Conservation (phyloP, 2,888 invertebrate species). For the Metallyticus violacea region DNA sequence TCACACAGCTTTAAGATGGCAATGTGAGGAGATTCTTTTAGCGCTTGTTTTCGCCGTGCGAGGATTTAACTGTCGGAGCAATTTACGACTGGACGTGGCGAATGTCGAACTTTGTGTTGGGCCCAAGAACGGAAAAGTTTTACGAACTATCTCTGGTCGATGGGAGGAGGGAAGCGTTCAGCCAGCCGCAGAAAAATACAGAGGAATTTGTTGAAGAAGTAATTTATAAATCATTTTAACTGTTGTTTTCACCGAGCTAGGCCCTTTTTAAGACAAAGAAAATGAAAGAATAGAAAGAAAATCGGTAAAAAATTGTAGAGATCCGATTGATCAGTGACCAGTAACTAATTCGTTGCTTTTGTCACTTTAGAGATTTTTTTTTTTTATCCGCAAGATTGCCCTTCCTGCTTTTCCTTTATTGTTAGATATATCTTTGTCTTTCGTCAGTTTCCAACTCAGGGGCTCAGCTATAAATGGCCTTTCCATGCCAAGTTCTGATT, state of each 20-base stretch:
- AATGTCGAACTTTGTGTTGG: background rate
- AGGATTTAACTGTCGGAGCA: background rate
- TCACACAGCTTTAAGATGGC: too few relatives aligned
- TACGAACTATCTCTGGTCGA: background rate
- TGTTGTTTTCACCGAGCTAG: background rate
- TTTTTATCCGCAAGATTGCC: background rate
- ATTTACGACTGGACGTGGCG: background rate
- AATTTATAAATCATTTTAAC: background rate
- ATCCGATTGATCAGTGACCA: slow-evolving; percentile 14
- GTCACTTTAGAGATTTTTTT: slow-evolving; percentile 7
- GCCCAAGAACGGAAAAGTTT: background rate
- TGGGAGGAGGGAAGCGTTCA: background rate
- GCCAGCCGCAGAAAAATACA: background rate
- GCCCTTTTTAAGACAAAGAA: background rate
- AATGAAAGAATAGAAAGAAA: background rate
- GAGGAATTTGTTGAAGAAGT: background rate
- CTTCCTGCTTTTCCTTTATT: background rate
- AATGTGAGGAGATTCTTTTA: too few relatives aligned
- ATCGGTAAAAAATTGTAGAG: background rate
- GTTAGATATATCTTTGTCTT: background rate
- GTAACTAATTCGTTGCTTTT: slow-evolving; percentile 16
- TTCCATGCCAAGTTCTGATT: too few relatives aligned
- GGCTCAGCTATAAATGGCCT: background rate
- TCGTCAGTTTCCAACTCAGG: background rate
- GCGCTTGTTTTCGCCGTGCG: background rate